Percentiles rank a stretch among this genome's conserved stretches.
phyloP scores from a whole-genome alignment of 2,113 vertebrate species.

The Rhegmatorhina hoffmannsi region DNA sequence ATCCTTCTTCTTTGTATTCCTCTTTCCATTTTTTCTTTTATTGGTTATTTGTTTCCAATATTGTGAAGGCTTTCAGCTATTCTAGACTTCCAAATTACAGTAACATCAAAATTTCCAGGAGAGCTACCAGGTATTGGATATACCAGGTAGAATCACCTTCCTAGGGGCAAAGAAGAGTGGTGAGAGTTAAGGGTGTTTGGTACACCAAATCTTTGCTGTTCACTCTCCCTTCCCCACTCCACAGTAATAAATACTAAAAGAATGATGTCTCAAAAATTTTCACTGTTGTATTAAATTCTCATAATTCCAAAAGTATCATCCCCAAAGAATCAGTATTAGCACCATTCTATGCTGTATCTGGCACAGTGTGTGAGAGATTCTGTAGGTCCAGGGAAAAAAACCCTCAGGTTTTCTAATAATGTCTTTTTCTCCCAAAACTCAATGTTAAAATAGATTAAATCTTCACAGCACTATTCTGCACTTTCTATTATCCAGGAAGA shows the following conservation, averaged over 20 bases:
- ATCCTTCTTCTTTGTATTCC: background rate
- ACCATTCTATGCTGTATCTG: background rate
- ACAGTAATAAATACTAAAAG: background rate
- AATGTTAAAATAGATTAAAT: background rate
- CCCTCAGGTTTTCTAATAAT: background rate
- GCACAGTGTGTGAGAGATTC: background rate
- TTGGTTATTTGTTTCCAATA: background rate
- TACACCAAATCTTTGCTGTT: background rate
- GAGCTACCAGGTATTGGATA: background rate
- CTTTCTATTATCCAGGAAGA: background rate
- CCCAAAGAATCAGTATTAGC: background rate
- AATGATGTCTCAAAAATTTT: background rate
- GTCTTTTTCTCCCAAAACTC: background rate
- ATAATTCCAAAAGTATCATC: background rate
- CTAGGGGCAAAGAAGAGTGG: background rate
- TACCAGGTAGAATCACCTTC: background rate
- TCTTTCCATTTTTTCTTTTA: background rate
- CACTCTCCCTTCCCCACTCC: background rate
- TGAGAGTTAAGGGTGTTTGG: background rate
- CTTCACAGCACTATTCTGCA: background rate
- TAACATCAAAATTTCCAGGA: background rate
- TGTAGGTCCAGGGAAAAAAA: background rate
- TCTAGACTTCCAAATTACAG: background rate
- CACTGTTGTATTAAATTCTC: background rate
- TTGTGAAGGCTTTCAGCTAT: background rate